Conservation (phyloP, 2,797 vertebrate genomes). For the Schizopygopsis malacanthus region DNA sequence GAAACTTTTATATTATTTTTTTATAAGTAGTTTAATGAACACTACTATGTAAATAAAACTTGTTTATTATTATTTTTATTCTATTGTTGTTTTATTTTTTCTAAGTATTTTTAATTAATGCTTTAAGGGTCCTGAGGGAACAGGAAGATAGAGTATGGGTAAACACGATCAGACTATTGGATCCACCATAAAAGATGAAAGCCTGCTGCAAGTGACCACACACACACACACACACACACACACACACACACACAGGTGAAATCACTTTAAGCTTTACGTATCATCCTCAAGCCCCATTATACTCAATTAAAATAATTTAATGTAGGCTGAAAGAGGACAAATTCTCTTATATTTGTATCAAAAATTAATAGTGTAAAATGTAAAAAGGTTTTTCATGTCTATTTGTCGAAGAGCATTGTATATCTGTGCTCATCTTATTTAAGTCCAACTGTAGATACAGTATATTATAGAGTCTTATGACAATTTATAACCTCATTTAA, state of each 20-base stretch:
- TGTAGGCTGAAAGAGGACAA: neutral
- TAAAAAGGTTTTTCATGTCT: neutral
- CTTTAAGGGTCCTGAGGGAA: conserved; percentile 80
- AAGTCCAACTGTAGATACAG: neutral
- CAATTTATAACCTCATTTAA: neutral
- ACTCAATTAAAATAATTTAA: conserved; percentile 10
- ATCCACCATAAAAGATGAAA: conserved; percentile 79
- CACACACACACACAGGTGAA: neutral
- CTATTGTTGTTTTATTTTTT: no score
- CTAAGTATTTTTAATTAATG: neutral
- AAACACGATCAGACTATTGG: conserved; percentile 77
- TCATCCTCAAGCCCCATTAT: neutral
- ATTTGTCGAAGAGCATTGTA: neutral
- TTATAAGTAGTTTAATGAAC: conserved; percentile 14
- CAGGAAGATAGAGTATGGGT: conserved; percentile 85
- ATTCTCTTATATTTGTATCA: neutral
- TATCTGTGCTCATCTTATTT: neutral
- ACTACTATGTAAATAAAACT: neutral
- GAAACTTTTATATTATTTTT: neutral
- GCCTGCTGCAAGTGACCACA: conserved; percentile 83
- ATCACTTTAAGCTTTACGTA: neutral
- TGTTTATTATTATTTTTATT: neutral
- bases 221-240: neutral
- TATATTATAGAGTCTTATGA: neutral
- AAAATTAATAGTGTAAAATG: neutral